Base-by-base conservation (phyloP, 2,797 vertebrate species). In the Hyperoplus immaculatus region DNA sequence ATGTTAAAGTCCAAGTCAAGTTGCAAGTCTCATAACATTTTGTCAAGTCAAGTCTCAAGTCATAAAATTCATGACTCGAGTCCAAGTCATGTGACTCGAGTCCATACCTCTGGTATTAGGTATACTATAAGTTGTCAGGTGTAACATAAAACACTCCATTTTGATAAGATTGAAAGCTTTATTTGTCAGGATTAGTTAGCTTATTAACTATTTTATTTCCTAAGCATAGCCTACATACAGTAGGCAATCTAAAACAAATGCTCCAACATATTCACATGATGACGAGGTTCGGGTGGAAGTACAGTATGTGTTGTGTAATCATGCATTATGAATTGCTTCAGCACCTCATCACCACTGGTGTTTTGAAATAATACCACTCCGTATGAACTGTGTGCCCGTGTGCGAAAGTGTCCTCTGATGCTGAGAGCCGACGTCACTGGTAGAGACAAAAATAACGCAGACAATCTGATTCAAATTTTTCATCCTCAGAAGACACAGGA, bases 381-480 rank as follows among this genome's bases (percentile, higher is more conserved):
- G 65, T 77, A 80, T 68, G 75, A 83, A 81, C 72, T 5, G 8
- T 58, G 50, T 61, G 83, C 68, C 69, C 6, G 5, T 65, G 69
- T 77, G 72, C 5, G 3, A 83, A 71, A 84, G 75, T 5, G 6
- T 69, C 71, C 80, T 72, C 68, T 81, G 73, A 86, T 69, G 86
- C 63, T 11, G 45, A 66, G 70, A 73, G 82, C 63, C 57, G 16
- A 77, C 85, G 75, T 93, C 92, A 92, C 57, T 1, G 46, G 66
- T 45, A 53, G 80, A 83, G 87, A 89, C 90, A 81, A 78, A 91
- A 91, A 94, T 94, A 92, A 91, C 68, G 15, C 77, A 46, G 75
- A 86, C 87, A 90, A 87, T 90, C 60, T 87, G 82, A 88, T 89
- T 92, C 77, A 88, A 88, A 92, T 88, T 87, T 88, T 78, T 84